Evolutionary conservation across 2,113 vertebrate species (phyloP).

Genomic region (Ailuropoda melanoleuca): DNA sequence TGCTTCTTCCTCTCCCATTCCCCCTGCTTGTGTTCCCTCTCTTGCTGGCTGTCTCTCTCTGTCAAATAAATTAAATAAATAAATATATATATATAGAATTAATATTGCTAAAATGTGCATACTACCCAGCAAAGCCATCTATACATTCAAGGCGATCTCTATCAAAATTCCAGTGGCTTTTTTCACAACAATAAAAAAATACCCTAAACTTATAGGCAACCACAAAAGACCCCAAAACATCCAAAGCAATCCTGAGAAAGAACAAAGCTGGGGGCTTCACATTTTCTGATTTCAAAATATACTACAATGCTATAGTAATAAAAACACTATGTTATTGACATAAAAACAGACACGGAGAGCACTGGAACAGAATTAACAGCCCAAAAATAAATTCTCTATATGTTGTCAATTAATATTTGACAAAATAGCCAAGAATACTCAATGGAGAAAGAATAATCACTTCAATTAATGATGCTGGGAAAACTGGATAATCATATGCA

Average conservation of each 20-base stretch:
- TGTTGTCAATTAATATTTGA: neutral
- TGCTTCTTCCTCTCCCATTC: too few species aligned
- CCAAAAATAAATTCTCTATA: neutral
- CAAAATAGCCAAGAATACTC: neutral
- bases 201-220: neutral
- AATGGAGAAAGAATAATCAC: neutral
- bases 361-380: neutral
- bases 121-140: neutral
- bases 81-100: neutral
- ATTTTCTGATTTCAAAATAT: neutral
- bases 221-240: neutral
- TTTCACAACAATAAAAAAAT: neutral
- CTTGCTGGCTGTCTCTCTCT: too few species aligned
- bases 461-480: neutral
- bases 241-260: neutral
- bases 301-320: neutral
- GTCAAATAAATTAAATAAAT: too few species aligned
- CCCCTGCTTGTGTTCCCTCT: too few species aligned
- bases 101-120: neutral
- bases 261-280: neutral
- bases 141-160: neutral
- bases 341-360: neutral
- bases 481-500: neutral
- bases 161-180: neutral
- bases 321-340: neutral